phyloP scores from a whole-genome alignment of 2,113 vertebrate genomes.

The Sinocyclocheilus rhinocerous region DNA sequence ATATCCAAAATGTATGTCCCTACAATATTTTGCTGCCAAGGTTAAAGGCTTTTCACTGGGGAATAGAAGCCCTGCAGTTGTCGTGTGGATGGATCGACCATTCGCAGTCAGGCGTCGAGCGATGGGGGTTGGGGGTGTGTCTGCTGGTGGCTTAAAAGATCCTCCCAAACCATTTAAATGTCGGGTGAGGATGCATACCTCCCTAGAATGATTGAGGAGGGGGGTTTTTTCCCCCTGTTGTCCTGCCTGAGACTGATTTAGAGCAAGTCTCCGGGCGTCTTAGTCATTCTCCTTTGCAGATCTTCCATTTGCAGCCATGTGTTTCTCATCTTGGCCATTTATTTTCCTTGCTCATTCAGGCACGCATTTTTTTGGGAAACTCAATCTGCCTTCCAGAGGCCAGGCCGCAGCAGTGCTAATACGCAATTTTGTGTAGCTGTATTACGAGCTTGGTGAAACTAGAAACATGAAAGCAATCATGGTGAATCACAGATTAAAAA shows the following conservation, averaged over 20 bases:
- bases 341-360: constrained; percentile 65
- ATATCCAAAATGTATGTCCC: not conserved
- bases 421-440: constrained; percentile 1
- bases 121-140: constrained; percentile 50
- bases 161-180: constrained; percentile 33
- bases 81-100: constrained; percentile 54
- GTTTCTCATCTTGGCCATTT: constrained; percentile 73
- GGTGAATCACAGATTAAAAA: constrained; percentile 23
- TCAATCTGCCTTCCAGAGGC: constrained; percentile 58
- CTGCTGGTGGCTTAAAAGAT: constrained; percentile 46
- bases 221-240: not conserved
- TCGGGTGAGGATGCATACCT: constrained; percentile 28
- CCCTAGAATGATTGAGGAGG: constrained; percentile 20
- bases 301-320: constrained; percentile 66
- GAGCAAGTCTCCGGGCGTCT: constrained; percentile 28
- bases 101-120: constrained; percentile 36
- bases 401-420: constrained; percentile 19
- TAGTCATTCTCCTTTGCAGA: constrained; percentile 16
- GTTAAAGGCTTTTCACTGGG: constrained; percentile 31
- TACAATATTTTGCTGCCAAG: not conserved
- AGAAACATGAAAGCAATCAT: constrained; percentile 35
- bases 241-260: constrained; percentile 40
- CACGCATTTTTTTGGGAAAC: constrained; percentile 70
- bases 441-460: constrained; percentile 23
- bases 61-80: constrained; percentile 49